Evolutionary conservation across 2,113 vertebrate genomes (phyloP), one percentile per base, ranked within the genome.

Genomic region (Peromyscus polionotus): DNA sequence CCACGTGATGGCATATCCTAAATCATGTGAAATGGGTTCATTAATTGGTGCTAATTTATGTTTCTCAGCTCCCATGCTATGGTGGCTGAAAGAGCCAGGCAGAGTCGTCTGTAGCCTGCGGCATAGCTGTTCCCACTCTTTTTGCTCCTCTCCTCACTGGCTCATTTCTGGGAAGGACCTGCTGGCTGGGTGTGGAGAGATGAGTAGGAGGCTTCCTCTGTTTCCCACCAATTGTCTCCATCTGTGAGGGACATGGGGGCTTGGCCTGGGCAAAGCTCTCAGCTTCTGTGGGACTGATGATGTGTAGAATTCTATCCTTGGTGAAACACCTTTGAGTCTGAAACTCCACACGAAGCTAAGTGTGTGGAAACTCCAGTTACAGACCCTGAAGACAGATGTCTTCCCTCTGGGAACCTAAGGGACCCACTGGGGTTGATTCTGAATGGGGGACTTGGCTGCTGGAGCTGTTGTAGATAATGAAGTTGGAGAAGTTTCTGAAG

Each of bases 101-200:
- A 57, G 39, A 42, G 51, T 84, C 39, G 4, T 0, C 51, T 0
- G 0, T 2, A 11, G 9, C 3, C 42, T 59, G 20, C 5, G 1
- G 0, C 1, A 19, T 12, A 20, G 28, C 0, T 4, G 0, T 0
- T 0, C 0, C 2, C 1, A 3, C 28, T n/a, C 31, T 72, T 65
- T 1, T 9, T 1, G 1, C 26, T 45, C 36, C 70, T 65, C 2
- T 20, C 63, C 2, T 22, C 45, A 1, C 0, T 0, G 4, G 17
- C 11, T 28, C 9, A 0, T 9, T 33, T 45, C 28, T 0, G 12
- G 36, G 33, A 59, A 75, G 22, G 26, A 22, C 48, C 48, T 16
- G 26, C 22, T 3, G 2, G 7, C 13, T 33, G 8, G 0, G 14
- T 20, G 80, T 28, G 16, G n/a, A 61, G 42, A 39, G 2, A 17